Base-by-base conservation (phyloP, 2,797 vertebrate species). In the Caiman crocodilus region DNA sequence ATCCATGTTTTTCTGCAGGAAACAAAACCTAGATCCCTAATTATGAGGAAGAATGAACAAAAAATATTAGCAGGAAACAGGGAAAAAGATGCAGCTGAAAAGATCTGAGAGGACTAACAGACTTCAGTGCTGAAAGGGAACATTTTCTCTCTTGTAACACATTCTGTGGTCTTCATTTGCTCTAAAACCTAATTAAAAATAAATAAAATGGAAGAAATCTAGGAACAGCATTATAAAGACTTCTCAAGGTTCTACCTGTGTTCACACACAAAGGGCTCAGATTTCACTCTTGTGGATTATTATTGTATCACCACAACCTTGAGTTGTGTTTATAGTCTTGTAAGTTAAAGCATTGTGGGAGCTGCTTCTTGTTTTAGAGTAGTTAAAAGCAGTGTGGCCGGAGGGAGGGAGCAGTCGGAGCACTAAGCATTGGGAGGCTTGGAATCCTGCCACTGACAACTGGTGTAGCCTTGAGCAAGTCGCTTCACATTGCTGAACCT, bases 221-320 rank as follows among this genome's bases (percentile, higher is more conserved):
- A 80, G 32, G 79, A 95, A 80, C 60, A 91, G 81, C 4, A 2
- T 85, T 88, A 87, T 84, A 94, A 96, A 94, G 91, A 87, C 76
- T 85, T 94, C 79, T 95, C 83, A 77, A 80, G 90, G 87, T 67
- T 60, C 86, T 90, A 25, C 26, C 94, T 93, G 80, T 92, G 82
- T 71, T 73, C 64, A 89, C 87, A 92, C 57, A 95, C 74, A 94
- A 93, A 92, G 75, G 92, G 90, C 92, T 97, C 92, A 55, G 69
- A 79, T 96, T 97, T 95, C 94, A 96, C 84, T 94, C 92, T 90
- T 92, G 89, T 1, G 26, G 92, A 90, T 94, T 91, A 92, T 97
- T 95, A 96, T 84, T 94, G 57, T 94, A 84, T 94, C 94, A 81
- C 57, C 0, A 1, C 87, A 94, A 84, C 88, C 94, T 93, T 94